Evolutionary conservation across 2,888 invertebrate genomes (phyloP).

Genomic region (Ormia ochracea): DNA sequence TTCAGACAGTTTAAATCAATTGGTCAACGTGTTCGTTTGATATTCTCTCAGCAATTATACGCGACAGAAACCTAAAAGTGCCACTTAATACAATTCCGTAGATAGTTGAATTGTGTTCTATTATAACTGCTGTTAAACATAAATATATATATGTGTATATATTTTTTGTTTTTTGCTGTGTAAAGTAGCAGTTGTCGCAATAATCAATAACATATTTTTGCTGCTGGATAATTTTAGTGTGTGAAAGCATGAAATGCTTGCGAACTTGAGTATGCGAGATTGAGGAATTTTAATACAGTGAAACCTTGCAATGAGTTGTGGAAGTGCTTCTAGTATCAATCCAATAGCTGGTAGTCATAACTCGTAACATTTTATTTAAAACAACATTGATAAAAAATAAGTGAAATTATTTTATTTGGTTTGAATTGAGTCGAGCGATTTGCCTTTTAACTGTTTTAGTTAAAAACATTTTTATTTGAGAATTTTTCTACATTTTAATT

Average conservation of each 20-base stretch:
- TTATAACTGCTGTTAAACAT: constrained; percentile 4
- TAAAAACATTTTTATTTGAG: no score
- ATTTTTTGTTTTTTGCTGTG: background rate
- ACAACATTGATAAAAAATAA: no score
- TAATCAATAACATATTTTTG: background rate
- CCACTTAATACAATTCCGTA: background rate
- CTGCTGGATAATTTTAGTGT: background rate
- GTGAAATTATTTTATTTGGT: no score
- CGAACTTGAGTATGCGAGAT: background rate
- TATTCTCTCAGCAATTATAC: background rate
- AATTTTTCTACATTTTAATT: no score
- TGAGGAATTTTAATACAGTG: background rate
- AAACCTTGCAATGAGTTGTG: constrained; percentile 10
- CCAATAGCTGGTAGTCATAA: constrained; percentile 33
- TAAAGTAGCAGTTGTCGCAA: background rate
- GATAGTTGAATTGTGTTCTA: background rate
- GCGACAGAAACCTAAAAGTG: background rate
- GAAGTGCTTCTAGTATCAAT: constrained; percentile 55
- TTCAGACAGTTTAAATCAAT: constrained; percentile 23
- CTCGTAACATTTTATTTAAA: no score
- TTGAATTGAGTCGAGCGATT: no score
- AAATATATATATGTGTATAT: no score
- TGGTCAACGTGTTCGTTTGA: constrained; percentile 47
- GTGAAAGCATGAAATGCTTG: background rate
- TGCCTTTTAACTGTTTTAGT: no score